Percentiles rank a stretch among this genome's conserved stretches.
phyloP scores from a whole-genome alignment of 2,797 vertebrate species.

The Anas georgica region DNA sequence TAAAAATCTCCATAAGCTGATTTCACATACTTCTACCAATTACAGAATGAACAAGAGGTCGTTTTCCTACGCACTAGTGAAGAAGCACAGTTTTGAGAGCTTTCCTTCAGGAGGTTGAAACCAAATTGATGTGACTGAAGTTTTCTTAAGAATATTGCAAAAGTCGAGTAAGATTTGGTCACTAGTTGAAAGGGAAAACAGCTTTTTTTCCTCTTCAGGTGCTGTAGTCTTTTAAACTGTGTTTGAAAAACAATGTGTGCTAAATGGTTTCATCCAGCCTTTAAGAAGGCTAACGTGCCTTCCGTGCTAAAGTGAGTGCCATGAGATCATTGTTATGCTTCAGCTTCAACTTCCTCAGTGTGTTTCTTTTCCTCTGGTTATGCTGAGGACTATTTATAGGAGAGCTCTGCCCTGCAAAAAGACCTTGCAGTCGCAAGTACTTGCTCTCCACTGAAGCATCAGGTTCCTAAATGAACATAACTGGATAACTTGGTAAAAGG shows the following conservation, averaged over 20 bases:
- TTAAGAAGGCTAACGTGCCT: not conserved
- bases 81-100: not conserved
- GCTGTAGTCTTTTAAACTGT: not conserved
- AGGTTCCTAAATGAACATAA: not conserved
- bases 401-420: not conserved
- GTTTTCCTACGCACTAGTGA: fast-evolving
- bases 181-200: not conserved
- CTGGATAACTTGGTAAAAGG: not conserved
- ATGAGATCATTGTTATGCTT: not conserved
- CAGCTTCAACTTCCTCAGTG: not conserved
- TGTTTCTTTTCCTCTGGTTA: not conserved
- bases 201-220: not conserved
- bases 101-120: not conserved
- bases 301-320: not conserved
- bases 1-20: not conserved
- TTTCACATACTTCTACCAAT: not conserved
- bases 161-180: not conserved
- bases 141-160: not conserved
- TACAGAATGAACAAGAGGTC: not conserved
- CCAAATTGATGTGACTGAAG: not conserved
- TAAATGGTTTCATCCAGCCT: not conserved
- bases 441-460: not conserved
- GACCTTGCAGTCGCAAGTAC: not conserved
- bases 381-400: not conserved
- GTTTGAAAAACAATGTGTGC: not conserved